Base-by-base conservation (phyloP, 2,888 invertebrate species). In the Halictus ligatus region DNA sequence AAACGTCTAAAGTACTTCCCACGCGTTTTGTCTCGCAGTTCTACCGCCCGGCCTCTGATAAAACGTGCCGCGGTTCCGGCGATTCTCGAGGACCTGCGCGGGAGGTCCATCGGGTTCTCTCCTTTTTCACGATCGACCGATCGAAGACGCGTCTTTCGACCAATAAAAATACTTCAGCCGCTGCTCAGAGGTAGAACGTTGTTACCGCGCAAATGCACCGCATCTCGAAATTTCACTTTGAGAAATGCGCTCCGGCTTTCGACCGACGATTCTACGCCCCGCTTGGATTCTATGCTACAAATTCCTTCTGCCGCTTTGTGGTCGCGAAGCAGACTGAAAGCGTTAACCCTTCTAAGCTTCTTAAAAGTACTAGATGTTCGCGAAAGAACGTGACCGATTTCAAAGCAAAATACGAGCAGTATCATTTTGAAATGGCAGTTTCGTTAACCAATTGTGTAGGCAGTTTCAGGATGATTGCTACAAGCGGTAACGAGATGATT, bases 21-120 rank as follows among this genome's bases (percentile, higher is more conserved):
- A 54, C 40, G 71, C 54, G 43, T 78, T 72, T 71, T 21, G 71
- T 72, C 35, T 48, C 69, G 69, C 69, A 40, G 69, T 69, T 40
- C n/a, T 69, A 29, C 35, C 12, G n/a, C 54, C 43, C 40, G 12
- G 69, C 10, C n/a, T 0, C 35, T 40, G 69, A 69, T 69, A 69
- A 35, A 67, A 35, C 35, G 67, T 35, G 67, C 21, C 67, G 35
- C 35, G 8, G 18, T 8, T 29, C 58, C 58, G 58, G 10, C n/a
- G 58, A 58, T n/a, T 58, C 43, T 69, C 21, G 69, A 35, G 69
- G 40, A 69, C 40, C 69, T 35, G 35, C 67, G 67, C 67, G 67
- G 35, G 29, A 29, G 18, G 67, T 6, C 29, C 35, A 21, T 6
- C 67, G 67, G 15, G 6, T 25, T n/a, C 48, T 58, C 43, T 64